Conservation (phyloP, 2,888 invertebrate species). For the Patella pellucida region DNA sequence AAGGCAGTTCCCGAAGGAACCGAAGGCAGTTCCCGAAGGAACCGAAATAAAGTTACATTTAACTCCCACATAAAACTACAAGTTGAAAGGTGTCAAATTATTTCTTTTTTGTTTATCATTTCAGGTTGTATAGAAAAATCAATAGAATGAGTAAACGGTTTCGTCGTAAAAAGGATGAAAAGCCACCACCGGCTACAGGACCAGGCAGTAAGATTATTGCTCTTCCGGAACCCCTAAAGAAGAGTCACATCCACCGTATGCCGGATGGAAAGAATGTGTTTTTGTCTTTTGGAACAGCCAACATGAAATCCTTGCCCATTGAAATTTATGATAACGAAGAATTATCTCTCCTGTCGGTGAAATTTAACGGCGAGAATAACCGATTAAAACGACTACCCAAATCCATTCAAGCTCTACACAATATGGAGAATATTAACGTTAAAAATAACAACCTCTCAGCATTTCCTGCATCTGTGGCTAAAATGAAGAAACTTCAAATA, state of each 20-base stretch:
- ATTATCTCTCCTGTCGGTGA: constrained; percentile 53
- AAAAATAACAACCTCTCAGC: constrained; percentile 59
- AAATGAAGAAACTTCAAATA: constrained; percentile 54
- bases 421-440: constrained; percentile 58
- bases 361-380: constrained; percentile 66
- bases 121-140: constrained; percentile 16
- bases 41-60: too few species aligned
- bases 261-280: constrained; percentile 54
- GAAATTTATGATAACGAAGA: constrained; percentile 69
- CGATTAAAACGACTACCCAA: constrained; percentile 65
- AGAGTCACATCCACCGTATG: constrained; percentile 56
- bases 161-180: constrained; percentile 66
- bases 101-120: constrained; percentile 5
- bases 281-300: constrained; percentile 57
- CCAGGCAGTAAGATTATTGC: constrained; percentile 69
- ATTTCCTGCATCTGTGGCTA: constrained; percentile 59
- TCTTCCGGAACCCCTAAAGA: constrained; percentile 63
- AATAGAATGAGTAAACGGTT: constrained; percentile 47
- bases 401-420: constrained; percentile 54
- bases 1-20: too few species aligned
- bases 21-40: too few species aligned
- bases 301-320: constrained; percentile 62
- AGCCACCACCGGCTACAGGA: constrained; percentile 69
- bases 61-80: background rate
- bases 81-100: background rate